Base-by-base conservation (phyloP, 2,113 vertebrate genomes). In the Gasterosteus nipponicus region DNA sequence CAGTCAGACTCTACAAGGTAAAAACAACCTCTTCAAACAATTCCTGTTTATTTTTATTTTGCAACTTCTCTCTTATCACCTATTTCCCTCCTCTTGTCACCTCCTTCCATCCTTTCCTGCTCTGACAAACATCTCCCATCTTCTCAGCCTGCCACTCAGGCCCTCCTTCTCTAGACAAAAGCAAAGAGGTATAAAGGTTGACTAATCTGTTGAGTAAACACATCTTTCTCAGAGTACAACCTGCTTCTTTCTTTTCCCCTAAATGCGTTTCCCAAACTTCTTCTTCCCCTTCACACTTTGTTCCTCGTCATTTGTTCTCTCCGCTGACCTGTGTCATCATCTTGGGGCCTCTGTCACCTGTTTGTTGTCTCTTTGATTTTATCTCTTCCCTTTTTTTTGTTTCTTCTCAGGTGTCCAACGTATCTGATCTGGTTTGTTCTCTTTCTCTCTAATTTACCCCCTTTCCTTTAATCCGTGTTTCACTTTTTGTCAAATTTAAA, bases 191-290 rank as follows among this genome's bases (percentile, higher is more conserved):
- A 85, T 86, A 89, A 92, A 87, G 77, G 86, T 90, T 26, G 92
- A 91, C 88, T 90, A 90, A 93, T 90, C 87, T 89, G 88, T 88
- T 90, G 88, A 87, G 89, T 89, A 91, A 92, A 92, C 89, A 90
- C 80, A 86, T 89, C 75, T 77, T 72, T 80, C 85, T 86, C 51
- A 83, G 87, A 91, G 87, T 85, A 86, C 84, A 79, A 88, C 69
- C 77, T 75, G 68, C 70, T 81, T 84, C 87, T 74, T 81, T 85
- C 75, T 77, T 83, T 86, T 76, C 76, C 59, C 74, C 74, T 84
- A 73, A 88, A 88, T 78, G 85, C 57, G 65, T 77, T 86, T 87
- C 85, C 82, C 74, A 18, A 78, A 76, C 69, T 70, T 57, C 73
- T 73, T 70, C 57, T 4, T 81, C 54, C 68, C 76, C 73, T 77